Percentiles rank a stretch among this genome's conserved stretches.
phyloP scores from a whole-genome alignment of 2,113 vertebrate genomes.

The Prochilodus magdalenae region DNA sequence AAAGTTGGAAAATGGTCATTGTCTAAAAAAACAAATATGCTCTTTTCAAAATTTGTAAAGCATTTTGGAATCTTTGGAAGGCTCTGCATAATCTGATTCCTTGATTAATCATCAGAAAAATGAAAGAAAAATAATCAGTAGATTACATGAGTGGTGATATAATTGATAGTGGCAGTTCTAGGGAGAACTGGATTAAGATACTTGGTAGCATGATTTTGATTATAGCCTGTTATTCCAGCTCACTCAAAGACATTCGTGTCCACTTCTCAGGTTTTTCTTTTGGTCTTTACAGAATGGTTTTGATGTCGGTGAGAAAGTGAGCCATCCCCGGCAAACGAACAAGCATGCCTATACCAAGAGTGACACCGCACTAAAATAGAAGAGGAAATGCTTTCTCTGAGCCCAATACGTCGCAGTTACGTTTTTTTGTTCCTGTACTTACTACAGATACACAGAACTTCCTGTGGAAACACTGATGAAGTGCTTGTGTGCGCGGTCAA shows the following conservation, averaged over 20 bases:
- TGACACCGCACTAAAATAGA: background rate
- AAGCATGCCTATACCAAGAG: background rate
- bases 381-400: slow-evolving; percentile 46
- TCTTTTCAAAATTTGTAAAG: too few species aligned
- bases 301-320: background rate
- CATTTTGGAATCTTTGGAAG: too few species aligned
- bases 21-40: too few species aligned
- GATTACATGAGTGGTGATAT: too few species aligned
- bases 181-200: too few species aligned
- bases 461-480: slow-evolving; percentile 49
- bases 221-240: background rate
- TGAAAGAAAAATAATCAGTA: too few species aligned
- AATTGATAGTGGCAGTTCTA: too few species aligned
- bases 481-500: slow-evolving; percentile 15
- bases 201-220: too few species aligned
- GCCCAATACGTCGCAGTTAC: slow-evolving; percentile 9
- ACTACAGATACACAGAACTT: slow-evolving; percentile 43
- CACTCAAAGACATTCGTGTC: background rate
- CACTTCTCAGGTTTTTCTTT: background rate
- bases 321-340: background rate
- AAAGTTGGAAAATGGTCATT: too few species aligned
- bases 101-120: too few species aligned
- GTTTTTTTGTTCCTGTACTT: slow-evolving; percentile 30
- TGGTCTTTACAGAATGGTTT: background rate
- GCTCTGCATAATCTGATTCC: too few species aligned